Base-by-base conservation (phyloP, 2,797 vertebrate species). In the Sebastes ruberrimus region DNA sequence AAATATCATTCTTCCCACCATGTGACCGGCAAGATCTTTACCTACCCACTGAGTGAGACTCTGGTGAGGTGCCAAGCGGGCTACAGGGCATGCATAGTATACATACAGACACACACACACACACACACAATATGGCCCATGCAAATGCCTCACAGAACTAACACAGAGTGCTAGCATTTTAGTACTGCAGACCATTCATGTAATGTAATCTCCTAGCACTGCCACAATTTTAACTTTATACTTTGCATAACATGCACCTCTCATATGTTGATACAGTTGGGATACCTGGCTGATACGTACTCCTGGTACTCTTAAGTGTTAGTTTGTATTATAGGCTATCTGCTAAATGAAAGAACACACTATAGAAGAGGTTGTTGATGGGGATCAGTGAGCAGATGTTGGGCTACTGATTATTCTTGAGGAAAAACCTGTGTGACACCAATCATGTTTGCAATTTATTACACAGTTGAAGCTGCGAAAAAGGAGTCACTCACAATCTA, bases 41-140 rank as follows among this genome's bases (percentile, higher is more conserved):
- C 68, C 66, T 60, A 49, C 27, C 62, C n/a, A 69, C 74, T 76
- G 71, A 66, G 72, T 61, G 25, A 77, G 46, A 76, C 49, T 77
- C 62, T 83, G 81, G 64, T 27, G 38, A 35, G 13, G 53, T 27
- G 73, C 82, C 70, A 80, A 64, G 38, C 55, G 22, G 35, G 71
- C 62, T 65, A 42, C 59, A 42, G 57, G 53, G n/a, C 53, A 68
- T n/a, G 42, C 3, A 65, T 61, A 42, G n/a, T 42, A 62, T 33
- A 64, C 57, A 64, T 14, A 32, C 32, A 73, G 4, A 66, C 16
- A 59, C 18, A 66, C 16, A 25, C 23, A 23, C 16, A 25, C 23
- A 23, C 23, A 3, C 23, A 66, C 46, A 28, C 52, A 65, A 55
- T 38, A 57, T 25, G 14, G 49, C 10, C 4, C n/a, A n/a, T 74